Evolutionary conservation across 1,140 invertebrate genomes (phyloP).

Genomic region (Telenomus remus): DNA sequence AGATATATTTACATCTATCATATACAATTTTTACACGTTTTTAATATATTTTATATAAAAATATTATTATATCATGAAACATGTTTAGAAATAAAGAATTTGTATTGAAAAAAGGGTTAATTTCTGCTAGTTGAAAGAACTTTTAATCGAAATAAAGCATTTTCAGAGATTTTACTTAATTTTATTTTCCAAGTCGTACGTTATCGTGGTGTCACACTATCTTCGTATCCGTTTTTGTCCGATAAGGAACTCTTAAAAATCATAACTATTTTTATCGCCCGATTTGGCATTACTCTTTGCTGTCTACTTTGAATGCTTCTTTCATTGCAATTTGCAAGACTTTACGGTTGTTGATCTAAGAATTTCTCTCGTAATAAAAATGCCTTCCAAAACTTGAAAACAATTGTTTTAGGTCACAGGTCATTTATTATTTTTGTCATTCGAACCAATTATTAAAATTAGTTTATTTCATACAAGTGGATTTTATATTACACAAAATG

Average conservation of each 20-base stretch:
- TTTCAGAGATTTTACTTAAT: constrained; percentile 30
- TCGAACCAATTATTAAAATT: no score
- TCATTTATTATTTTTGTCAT: no score
- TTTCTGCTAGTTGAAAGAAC: no score
- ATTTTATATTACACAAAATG: no score
- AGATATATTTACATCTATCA: constrained; percentile 27
- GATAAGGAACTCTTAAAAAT: constrained; percentile 44
- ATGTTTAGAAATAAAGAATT: constrained; percentile 6
- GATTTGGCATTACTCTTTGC: constrained; percentile 4
- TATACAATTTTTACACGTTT: constrained; percentile 48
- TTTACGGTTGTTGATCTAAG: no score
- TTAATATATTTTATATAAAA: constrained; percentile 51
- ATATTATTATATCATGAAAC: constrained; percentile 44
- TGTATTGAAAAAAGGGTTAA: not conserved
- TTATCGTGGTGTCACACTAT: constrained; percentile 38
- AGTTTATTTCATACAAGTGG: no score
- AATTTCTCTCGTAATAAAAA: no score
- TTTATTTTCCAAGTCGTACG: constrained; percentile 33
- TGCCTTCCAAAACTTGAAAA: no score
- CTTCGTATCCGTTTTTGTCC: constrained; percentile 36
- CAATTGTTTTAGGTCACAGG: no score
- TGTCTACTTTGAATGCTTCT: not conserved
- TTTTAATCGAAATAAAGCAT: constrained; percentile 24
- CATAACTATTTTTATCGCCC: constrained; percentile 42
- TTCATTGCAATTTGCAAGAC: no score